Percentiles rank a stretch among this genome's conserved stretches.
phyloP scores from a whole-genome alignment of 23 tunicate genomes.

The Oikopleura vanhoeffeni region DNA sequence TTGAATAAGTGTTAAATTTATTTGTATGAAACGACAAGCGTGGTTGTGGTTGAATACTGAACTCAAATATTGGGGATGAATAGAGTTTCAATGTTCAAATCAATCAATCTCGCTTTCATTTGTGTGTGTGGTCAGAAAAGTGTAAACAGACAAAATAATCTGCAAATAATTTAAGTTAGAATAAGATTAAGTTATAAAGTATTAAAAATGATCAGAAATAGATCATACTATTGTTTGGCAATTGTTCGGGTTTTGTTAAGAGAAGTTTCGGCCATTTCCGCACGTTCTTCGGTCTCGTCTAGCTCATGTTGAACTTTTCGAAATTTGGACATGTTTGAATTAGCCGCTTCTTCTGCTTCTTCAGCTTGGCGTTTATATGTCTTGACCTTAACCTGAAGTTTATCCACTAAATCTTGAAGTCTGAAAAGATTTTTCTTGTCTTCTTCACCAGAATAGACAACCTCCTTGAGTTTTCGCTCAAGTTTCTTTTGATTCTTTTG shows the following conservation, averaged over 20 bases:
- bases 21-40: too few species aligned
- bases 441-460: constrained; percentile 22
- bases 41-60: too few species aligned
- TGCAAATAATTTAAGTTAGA: too few species aligned
- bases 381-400: constrained; percentile 25
- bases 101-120: too few species aligned
- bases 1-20: too few species aligned
- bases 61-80: too few species aligned
- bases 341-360: constrained; percentile 31
- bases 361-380: constrained; percentile 32
- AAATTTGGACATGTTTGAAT: constrained; percentile 17
- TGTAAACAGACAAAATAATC: too few species aligned
- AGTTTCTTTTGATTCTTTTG: constrained; percentile 16
- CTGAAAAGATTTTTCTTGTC: constrained; percentile 21
- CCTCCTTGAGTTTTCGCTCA: constrained; percentile 22
- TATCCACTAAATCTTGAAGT: constrained; percentile 17
- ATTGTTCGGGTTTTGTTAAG: constrained; percentile 22
- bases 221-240: too few species aligned
- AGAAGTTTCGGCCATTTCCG: constrained; percentile 23
- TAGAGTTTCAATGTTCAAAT: too few species aligned
- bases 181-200: too few species aligned
- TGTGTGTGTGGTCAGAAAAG: too few species aligned
- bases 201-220: too few species aligned
- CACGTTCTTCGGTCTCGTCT: constrained; percentile 23
- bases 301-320: constrained; percentile 22